phyloP scores from a whole-genome alignment of 2,888 invertebrate genomes.

The Linnaemya tessellans region DNA sequence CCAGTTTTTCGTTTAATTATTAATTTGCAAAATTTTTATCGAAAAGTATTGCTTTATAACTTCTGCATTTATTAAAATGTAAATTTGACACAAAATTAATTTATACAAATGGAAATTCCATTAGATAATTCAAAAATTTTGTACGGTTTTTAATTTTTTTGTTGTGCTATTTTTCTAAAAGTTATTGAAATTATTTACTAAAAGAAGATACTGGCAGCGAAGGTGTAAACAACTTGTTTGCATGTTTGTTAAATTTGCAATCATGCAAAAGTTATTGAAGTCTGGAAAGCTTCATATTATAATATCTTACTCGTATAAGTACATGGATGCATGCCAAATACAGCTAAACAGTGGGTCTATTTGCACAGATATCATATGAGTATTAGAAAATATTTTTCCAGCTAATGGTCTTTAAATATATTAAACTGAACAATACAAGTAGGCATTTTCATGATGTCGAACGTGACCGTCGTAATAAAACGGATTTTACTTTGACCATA shows the following conservation, averaged over 20 bases:
- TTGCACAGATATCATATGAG: too few relatives aligned
- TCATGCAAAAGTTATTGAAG: background rate
- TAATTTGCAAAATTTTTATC: conserved; percentile 39
- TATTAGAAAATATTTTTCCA: too few relatives aligned
- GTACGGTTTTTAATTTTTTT: background rate
- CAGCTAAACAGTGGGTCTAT: too few relatives aligned
- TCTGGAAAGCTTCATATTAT: background rate
- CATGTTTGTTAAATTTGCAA: background rate
- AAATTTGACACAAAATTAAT: conserved; percentile 65
- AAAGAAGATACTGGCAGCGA: conserved; percentile 11
- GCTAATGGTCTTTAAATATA: too few relatives aligned
- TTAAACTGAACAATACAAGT: too few relatives aligned
- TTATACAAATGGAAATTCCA: conserved; percentile 31
- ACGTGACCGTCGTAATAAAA: too few relatives aligned
- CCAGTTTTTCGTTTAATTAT: conserved; percentile 37
- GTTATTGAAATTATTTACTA: background rate
- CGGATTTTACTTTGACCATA: too few relatives aligned
- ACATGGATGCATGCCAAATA: too few relatives aligned
- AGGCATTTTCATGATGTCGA: too few relatives aligned
- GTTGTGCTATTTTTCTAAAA: background rate
- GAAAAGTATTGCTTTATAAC: conserved; percentile 61
- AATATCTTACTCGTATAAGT: background rate
- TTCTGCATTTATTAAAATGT: conserved; percentile 54
- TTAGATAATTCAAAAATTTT: conserved; percentile 55
- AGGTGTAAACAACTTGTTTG: conserved; percentile 32